Evolutionary conservation across 1,140 invertebrate genomes (phyloP), one percentile per base, ranked within the genome.

Genomic region (Conus ventricosus): DNA sequence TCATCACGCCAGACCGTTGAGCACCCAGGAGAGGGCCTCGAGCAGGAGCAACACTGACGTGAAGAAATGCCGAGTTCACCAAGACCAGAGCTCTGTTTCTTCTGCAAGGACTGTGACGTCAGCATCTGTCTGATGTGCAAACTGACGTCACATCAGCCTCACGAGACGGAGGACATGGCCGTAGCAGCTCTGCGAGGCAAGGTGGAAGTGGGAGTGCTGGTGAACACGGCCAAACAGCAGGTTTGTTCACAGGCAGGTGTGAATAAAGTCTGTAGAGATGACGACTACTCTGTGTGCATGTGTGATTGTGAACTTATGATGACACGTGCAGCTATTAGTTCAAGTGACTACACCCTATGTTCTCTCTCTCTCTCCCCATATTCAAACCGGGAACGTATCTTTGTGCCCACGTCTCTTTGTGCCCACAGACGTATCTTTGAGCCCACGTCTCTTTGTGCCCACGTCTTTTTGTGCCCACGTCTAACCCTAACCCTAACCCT

Each of bases 121-220:
- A 55, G 8, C 53, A 55, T 83, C 81, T 83, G 81, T 53, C 51
- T 83, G 81, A 8, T 54, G 51, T 83, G 81, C 81, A 83, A 83
- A 57, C 53, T 83, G 81, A 83, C 81, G 81, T 83, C 81, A 83
- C 81, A 83, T 23, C 51, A 83, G 81, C 51, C 51, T 11, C 81
- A 83, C 53, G 81, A n/a, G 23, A 83, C 81, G 54, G 81, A 83
- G 20, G 81, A 83, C 81, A 55, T 83, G 81, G 81, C 53, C 8
- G 54, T 10, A 0, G 81, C 81, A 8, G 39, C 51, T 7, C 5
- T 23, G 54, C 13, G 81, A 15, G 81, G 15, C 53, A 83, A 83
- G 53, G 81, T 55, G 53, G 81, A 83, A n/a, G 15, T 83, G 81
- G 13, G 5, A 53, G 23, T 3, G 5, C 15, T 83, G 51, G 51